These are phyloP conservation scores for Xylota segnis DNA, from an alignment of 2,888 invertebrate species.

Conservation along the genomic window DNA sequence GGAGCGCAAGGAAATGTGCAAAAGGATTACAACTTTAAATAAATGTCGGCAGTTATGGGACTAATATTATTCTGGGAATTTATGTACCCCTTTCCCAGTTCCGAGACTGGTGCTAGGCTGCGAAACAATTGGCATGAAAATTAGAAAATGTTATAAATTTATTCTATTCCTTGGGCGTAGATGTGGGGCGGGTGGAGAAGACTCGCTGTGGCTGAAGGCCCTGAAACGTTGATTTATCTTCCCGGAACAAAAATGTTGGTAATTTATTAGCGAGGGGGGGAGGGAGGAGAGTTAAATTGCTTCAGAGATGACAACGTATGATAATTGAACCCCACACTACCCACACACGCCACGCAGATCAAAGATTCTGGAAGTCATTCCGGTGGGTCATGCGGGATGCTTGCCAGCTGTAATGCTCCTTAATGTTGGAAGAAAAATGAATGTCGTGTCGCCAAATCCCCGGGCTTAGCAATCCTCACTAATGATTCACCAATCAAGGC, in stretches of 20 bases:
- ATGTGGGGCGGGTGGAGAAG: not conserved
- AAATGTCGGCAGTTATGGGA: conserved; percentile 68
- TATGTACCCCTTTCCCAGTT: conserved; percentile 33
- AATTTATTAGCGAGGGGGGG: conserved; percentile 42
- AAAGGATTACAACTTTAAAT: conserved; percentile 69
- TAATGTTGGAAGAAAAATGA: conserved; percentile 52
- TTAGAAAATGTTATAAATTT: conserved; percentile 61
- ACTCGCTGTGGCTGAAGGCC: conserved; percentile 7
- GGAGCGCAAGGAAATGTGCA: conserved; percentile 43
- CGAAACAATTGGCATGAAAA: conserved; percentile 63
- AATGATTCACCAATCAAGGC: conserved; percentile 61
- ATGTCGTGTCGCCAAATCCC: conserved; percentile 41
- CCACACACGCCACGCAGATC: not conserved
- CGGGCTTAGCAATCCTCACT: conserved; percentile 31
- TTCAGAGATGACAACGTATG: conserved; percentile 33
- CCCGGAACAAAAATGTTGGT: conserved; percentile 30
- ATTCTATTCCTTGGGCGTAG: conserved; percentile 31
- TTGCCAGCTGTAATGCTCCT: conserved; percentile 14
- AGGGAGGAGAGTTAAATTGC: conserved; percentile 15
- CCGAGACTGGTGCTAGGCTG: conserved; percentile 22
- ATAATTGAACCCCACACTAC: conserved; percentile 34
- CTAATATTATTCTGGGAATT: conserved; percentile 59
- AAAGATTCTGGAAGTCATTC: conserved; percentile 36
- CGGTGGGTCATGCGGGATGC: conserved; percentile 30
- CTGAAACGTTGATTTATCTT: conserved; percentile 50